These are phyloP conservation scores for Sternotherus odoratus DNA, from an alignment of 2,797 vertebrate species.

Conservation along the genomic window DNA sequence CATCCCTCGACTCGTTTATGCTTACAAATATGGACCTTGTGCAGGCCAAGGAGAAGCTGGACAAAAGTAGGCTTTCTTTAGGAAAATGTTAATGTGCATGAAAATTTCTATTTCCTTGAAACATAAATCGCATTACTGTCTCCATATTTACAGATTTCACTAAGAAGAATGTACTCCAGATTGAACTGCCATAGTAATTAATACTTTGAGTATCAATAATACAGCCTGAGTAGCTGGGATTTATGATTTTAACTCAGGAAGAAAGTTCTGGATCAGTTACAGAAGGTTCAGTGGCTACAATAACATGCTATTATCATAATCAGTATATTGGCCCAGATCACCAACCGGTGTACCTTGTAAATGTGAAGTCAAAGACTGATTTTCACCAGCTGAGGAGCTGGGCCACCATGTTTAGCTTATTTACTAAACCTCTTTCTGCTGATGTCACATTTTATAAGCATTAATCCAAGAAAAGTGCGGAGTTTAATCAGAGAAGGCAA, in stretches of 20 bases:
- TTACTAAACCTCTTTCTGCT: not conserved
- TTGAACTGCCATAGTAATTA: not conserved
- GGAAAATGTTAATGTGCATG: not conserved
- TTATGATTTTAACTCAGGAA: not conserved
- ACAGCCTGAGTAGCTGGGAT: not conserved
- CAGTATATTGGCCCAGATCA: not conserved
- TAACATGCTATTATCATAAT: not conserved
- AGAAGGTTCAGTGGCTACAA: not conserved
- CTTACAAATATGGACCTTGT: conserved; percentile 88
- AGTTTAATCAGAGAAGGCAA: conserved; percentile 8
- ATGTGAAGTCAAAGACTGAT: not conserved
- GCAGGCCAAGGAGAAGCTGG: conserved; percentile 92
- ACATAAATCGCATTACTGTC: not conserved
- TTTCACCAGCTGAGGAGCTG: not conserved
- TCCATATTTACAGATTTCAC: not conserved
- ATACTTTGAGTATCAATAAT: not conserved
- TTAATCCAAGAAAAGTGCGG: not conserved
- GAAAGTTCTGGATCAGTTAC: conserved; percentile 17
- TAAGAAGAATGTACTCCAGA: not conserved
- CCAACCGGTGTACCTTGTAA: not conserved
- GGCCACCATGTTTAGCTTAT: conserved; percentile 4
- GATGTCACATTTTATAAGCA: not conserved
- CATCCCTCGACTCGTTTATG: conserved; percentile 88
- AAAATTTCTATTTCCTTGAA: not conserved
- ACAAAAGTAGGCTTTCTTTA: conserved; percentile 86